Conservation (phyloP, 2,113 vertebrate genomes). For the Tragelaphus scriptus region DNA sequence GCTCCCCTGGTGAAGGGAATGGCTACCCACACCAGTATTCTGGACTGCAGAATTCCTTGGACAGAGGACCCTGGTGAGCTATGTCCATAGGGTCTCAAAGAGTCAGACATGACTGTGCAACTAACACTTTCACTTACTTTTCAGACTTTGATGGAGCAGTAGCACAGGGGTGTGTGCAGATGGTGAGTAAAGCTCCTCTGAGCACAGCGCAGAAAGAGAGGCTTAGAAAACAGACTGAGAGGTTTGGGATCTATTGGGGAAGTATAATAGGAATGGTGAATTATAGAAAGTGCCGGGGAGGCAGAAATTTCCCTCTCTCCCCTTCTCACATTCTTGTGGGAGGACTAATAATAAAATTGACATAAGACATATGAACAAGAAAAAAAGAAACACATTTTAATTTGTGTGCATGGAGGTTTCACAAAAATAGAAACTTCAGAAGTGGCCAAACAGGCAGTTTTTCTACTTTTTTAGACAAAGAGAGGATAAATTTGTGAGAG, state of each 20-base stretch:
- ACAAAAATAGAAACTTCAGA: background rate
- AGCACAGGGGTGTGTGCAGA: background rate
- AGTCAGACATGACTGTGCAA: background rate
- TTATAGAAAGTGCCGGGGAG: background rate
- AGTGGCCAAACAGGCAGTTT: background rate
- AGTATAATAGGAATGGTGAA: background rate
- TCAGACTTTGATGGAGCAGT: background rate
- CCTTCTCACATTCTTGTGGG: background rate
- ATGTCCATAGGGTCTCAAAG: background rate
- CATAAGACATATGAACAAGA: background rate
- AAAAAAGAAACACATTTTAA: background rate
- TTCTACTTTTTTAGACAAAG: background rate
- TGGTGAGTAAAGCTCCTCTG: background rate
- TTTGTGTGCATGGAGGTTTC: background rate
- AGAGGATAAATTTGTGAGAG: background rate
- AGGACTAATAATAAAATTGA: background rate
- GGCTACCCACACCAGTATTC: background rate
- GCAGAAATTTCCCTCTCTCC: background rate
- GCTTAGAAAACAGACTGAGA: background rate
- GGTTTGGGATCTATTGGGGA: background rate
- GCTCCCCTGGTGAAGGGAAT: accelerated
- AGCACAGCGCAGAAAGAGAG: background rate
- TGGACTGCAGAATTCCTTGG: background rate
- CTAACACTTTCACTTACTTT: background rate
- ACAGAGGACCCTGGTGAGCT: background rate